Evolutionary conservation across 2,113 vertebrate species (phyloP).

Genomic region (Rhabdornis inornatus): DNA sequence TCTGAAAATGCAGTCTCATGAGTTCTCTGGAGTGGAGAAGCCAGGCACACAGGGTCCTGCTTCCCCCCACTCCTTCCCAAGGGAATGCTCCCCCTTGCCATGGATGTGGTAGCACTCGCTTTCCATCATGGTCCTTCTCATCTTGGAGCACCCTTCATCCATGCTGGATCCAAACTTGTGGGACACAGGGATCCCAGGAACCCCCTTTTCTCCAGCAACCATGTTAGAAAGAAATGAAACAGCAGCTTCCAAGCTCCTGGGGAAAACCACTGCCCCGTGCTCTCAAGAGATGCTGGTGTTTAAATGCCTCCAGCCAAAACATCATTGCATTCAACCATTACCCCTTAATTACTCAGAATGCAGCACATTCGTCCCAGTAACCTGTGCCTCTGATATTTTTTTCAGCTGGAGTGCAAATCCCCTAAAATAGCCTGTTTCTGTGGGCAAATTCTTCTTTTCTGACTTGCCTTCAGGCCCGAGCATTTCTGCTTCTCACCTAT

Average conservation of each 20-base stretch:
- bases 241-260: neutral
- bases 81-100: neutral
- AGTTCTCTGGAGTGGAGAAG: neutral
- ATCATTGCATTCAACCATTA: rapidly evolving
- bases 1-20: neutral
- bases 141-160: neutral
- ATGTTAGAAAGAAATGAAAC: rapidly evolving
- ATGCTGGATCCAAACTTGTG: rapidly evolving
- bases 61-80: neutral
- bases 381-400: conserved; percentile 9
- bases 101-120: rapidly evolving
- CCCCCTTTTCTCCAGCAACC: neutral
- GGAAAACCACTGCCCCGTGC: neutral
- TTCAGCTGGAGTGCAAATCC: conserved; percentile 29
- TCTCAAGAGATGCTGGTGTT: neutral
- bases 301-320: neutral
- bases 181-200: neutral
- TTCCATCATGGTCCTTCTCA: neutral
- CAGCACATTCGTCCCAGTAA: neutral
- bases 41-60: rapidly evolving
- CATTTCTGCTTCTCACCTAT: conserved; percentile 29
- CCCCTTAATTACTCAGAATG: neutral
- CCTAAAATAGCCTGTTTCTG: conserved; percentile 52
- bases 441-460: conserved; percentile 48
- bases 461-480: neutral